phyloP scores from a whole-genome alignment of 2,113 vertebrate genomes.

The Xiphias gladius region DNA sequence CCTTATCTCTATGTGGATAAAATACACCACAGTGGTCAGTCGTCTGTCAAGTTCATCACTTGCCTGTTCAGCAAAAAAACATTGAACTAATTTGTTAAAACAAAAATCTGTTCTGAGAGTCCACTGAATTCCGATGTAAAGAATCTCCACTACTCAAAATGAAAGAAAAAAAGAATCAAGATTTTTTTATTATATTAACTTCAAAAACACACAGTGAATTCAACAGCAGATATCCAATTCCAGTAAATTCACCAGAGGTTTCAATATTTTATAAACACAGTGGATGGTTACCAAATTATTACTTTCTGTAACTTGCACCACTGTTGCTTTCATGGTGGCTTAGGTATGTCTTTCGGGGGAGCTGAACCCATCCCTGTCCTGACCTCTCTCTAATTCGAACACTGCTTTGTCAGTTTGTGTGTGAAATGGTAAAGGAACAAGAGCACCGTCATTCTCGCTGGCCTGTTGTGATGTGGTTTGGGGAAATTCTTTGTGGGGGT shows the following conservation, averaged over 20 bases:
- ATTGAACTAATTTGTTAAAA: background rate
- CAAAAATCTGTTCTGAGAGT: background rate
- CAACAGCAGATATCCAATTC: background rate
- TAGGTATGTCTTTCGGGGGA: slow-evolving; percentile 17
- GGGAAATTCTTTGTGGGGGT: slow-evolving; percentile 77
- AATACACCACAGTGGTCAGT: background rate
- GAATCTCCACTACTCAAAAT: background rate
- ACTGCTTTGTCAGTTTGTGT: slow-evolving; percentile 40
- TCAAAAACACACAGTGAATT: background rate
- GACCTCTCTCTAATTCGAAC: slow-evolving; percentile 3
- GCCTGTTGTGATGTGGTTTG: slow-evolving; percentile 75
- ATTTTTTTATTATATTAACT: background rate
- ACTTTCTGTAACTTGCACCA: background rate
- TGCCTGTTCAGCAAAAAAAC: background rate
- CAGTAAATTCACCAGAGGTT: background rate
- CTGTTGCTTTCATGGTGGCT: background rate
- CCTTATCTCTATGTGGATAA: background rate
- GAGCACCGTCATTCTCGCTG: slow-evolving; percentile 59
- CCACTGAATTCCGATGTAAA: background rate
- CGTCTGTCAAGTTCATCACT: background rate
- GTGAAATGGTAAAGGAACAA: slow-evolving; percentile 69
- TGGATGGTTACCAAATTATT: background rate
- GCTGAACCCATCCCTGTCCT: background rate
- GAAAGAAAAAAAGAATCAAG: background rate
- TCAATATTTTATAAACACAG: background rate